Evolutionary conservation across 2,888 invertebrate genomes (phyloP).

Genomic region (Athalia circularis): DNA sequence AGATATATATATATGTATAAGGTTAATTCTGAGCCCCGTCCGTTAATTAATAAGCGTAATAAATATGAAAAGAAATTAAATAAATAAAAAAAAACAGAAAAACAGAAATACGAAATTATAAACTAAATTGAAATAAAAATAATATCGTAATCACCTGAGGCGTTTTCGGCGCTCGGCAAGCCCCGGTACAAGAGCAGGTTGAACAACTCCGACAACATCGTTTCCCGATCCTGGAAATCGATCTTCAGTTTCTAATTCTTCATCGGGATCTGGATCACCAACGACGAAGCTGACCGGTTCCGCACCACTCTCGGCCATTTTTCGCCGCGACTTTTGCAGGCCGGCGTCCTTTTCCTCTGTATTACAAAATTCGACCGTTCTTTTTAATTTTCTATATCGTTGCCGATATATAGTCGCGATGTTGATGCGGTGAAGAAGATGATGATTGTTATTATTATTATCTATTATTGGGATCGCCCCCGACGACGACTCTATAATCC

Average conservation of each 20-base stretch:
- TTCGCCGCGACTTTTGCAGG: conserved; percentile 3
- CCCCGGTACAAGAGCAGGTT: conserved; percentile 64
- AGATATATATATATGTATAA: too few species aligned
- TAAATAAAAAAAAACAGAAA: neutral
- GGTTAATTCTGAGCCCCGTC: too few species aligned
- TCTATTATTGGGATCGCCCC: too few species aligned
- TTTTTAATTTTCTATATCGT: conserved; percentile 36
- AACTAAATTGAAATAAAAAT: neutral
- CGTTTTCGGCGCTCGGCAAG: conserved; percentile 74
- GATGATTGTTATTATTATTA: too few species aligned
- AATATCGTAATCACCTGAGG: conserved; percentile 71
- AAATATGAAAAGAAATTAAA: too few species aligned
- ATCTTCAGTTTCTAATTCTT: conserved; percentile 68
- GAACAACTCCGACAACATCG: conserved; percentile 55
- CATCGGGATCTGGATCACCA: conserved; percentile 66
- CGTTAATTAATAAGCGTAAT: too few species aligned
- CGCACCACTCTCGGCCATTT: conserved; percentile 62
- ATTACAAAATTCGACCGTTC: conserved; percentile 32
- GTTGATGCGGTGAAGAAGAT: too few species aligned
- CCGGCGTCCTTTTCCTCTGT: conserved; percentile 3
- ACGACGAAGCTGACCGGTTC: conserved; percentile 70
- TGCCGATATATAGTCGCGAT: neutral
- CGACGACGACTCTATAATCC: too few species aligned
- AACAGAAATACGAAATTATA: neutral
- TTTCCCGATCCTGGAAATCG: conserved; percentile 66